These are phyloP conservation scores for Mustelus asterias DNA, from an alignment of 2,113 vertebrate species.

Conservation along the genomic window DNA sequence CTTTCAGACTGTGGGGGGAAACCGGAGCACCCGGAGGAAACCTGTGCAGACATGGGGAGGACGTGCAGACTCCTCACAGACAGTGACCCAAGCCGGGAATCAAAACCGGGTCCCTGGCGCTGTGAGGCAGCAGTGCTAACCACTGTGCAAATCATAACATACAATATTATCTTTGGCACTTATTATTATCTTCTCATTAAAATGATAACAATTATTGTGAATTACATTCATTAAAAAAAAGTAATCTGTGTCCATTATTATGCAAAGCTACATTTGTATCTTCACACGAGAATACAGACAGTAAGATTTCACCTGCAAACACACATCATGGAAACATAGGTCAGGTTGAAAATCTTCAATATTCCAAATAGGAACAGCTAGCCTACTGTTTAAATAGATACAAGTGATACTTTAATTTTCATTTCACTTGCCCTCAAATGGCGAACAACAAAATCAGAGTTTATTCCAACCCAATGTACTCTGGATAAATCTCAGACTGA, in stretches of 20 bases:
- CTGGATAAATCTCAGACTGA: neutral
- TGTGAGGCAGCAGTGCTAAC: no score
- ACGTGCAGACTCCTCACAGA: no score
- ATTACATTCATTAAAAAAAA: neutral
- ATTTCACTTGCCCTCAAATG: no score
- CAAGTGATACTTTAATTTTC: neutral
- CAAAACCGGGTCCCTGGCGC: no score
- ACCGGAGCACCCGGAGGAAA: no score
- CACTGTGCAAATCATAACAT: neutral
- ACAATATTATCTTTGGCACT: neutral
- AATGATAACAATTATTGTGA: neutral
- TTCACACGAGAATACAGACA: neutral
- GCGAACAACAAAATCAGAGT: neutral
- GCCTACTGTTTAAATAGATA: neutral
- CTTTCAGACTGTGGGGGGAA: no score
- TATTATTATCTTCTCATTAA: neutral
- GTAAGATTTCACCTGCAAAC: neutral
- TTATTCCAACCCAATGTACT: neutral
- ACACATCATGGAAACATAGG: neutral
- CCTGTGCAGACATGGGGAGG: no score
- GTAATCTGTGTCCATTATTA: neutral
- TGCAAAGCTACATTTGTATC: neutral
- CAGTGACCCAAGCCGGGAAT: no score
- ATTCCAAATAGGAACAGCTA: neutral
- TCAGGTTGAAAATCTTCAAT: neutral